Conservation (phyloP, 2,888 invertebrate genomes). For the Drosophila lutescens region DNA sequence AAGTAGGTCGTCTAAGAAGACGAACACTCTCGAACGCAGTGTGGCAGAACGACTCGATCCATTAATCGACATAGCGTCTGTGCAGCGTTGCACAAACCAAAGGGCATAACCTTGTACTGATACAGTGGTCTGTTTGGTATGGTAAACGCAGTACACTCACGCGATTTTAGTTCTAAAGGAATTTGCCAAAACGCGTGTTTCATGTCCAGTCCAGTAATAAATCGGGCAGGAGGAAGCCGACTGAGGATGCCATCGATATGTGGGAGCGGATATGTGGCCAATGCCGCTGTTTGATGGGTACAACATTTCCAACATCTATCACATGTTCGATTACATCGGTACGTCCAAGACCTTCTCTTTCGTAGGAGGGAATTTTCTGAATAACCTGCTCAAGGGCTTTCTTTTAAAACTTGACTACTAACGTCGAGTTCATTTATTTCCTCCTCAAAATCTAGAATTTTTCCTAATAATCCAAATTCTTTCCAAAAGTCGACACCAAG, state of each 20-base stretch:
- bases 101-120: constrained; percentile 13
- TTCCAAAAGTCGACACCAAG: not conserved
- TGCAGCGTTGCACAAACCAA: not conserved
- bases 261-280: constrained; percentile 9
- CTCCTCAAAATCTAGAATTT: not conserved
- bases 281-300: not conserved
- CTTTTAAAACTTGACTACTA: too few relatives aligned
- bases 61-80: not conserved
- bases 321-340: not conserved
- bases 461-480: not conserved
- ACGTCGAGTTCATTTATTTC: too few relatives aligned
- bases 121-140: constrained; percentile 11
- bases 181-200: constrained; percentile 19
- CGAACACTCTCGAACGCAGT: too few relatives aligned
- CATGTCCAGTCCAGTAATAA: constrained; percentile 1
- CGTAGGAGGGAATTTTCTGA: not conserved
- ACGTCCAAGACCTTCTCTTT: constrained; percentile 4
- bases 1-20: too few relatives aligned
- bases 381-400: too few relatives aligned
- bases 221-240: constrained; percentile 5
- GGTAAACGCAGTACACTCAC: constrained; percentile 8
- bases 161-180: constrained; percentile 8
- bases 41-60: not conserved
- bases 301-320: not conserved
- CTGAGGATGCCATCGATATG: constrained; percentile 10